Percentiles rank a stretch among this genome's conserved stretches.
These are phyloP conservation scores for Deroplatys truncata DNA, from an alignment of 2,888 invertebrate species.

Conservation along the genomic window DNA sequence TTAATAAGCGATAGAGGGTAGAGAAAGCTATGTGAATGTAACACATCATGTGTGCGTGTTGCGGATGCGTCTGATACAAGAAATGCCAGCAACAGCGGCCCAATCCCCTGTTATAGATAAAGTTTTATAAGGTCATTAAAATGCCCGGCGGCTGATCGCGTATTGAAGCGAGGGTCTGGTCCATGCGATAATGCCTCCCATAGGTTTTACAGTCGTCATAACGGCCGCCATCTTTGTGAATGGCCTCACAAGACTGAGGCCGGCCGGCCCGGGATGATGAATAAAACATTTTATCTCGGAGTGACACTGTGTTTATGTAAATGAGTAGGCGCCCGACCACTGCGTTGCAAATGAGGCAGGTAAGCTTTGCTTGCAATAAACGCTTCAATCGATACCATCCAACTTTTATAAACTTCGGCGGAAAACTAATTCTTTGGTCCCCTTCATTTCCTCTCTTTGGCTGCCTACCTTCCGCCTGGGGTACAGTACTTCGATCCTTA, in stretches of 20 bases:
- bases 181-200: background rate
- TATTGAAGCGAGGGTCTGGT: no score
- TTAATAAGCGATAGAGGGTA: no score
- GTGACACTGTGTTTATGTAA: background rate
- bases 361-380: background rate
- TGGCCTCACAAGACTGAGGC: background rate
- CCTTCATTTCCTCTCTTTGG: background rate
- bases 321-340: background rate
- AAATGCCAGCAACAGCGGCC: no score
- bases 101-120: no score
- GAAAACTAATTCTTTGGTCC: background rate
- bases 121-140: no score
- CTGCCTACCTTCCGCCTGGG: no score
- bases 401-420: background rate
- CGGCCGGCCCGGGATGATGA: background rate
- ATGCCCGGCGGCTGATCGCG: no score
- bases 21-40: no score
- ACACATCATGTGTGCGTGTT: no score
- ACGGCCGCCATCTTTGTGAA: background rate
- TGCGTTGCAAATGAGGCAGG: background rate
- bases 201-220: background rate
- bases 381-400: background rate
- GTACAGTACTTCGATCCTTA: no score
- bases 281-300: background rate
- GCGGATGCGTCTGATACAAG: no score